phyloP scores from a whole-genome alignment of 1,140 invertebrate genomes.

The Gonioctena quinquepunctata region DNA sequence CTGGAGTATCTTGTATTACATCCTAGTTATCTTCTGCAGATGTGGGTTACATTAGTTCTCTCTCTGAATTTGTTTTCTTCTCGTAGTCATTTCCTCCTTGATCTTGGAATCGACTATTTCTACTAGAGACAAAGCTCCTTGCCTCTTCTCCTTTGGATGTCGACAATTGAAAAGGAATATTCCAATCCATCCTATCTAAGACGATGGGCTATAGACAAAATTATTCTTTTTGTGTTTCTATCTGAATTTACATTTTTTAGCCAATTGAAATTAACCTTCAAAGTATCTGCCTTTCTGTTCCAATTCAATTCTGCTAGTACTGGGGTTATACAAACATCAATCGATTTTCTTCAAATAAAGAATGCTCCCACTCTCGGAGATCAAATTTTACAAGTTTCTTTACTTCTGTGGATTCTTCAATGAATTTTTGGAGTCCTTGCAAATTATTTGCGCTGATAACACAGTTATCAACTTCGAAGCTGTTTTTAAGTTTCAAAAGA shows the following conservation, averaged over 20 bases:
- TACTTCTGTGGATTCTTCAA: slow-evolving; percentile 20
- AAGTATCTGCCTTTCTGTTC: slow-evolving; percentile 1
- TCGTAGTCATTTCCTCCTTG: too few species aligned
- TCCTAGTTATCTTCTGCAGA: too few species aligned
- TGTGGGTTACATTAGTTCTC: too few species aligned
- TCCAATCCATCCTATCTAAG: too few species aligned
- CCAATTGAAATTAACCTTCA: background rate
- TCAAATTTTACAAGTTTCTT: slow-evolving; percentile 37
- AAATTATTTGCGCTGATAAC: slow-evolving; percentile 27
- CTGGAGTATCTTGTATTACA: too few species aligned
- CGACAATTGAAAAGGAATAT: too few species aligned
- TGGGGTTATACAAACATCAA: background rate
- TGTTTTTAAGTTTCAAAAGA: slow-evolving; percentile 6
- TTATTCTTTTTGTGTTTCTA: slow-evolving; percentile 11
- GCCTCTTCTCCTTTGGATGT: too few species aligned
- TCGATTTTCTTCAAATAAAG: background rate
- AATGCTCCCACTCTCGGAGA: slow-evolving; percentile 37
- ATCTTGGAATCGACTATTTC: too few species aligned
- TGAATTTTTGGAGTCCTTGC: slow-evolving; percentile 30
- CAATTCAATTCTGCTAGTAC: slow-evolving; percentile 17
- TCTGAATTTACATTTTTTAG: slow-evolving; percentile 14
- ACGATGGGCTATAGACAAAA: background rate
- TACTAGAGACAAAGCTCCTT: too few species aligned
- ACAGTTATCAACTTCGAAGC: slow-evolving; percentile 47
- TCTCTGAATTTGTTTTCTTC: too few species aligned